Evolutionary conservation across 2,797 vertebrate genomes (phyloP), one percentile per base, ranked within the genome.

Genomic region (Megalops cyprinoides): DNA sequence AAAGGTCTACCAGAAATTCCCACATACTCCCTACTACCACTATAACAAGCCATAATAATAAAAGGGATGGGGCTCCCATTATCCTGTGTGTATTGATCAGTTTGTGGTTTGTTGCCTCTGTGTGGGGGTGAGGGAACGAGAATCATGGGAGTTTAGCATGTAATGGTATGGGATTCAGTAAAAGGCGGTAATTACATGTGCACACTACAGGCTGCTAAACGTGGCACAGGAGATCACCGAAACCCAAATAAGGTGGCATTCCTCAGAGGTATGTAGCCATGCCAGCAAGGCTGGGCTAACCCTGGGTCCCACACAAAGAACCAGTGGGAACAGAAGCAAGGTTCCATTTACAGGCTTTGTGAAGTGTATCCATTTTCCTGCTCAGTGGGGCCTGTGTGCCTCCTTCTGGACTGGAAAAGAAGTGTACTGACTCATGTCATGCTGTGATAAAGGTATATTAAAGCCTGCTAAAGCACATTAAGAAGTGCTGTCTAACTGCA

Each of bases 261-360:
- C 78, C 60, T 69, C 18, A 14, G 65, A 67, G 44, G 62, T 79
- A 71, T 46, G 20, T n/a, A 60, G 56, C 76, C 56, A 6, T 78
- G 56, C 37, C 4, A 46, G n/a, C 67, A 10, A n/a, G 20, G 37
- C 44, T 71, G 18, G 62, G 6, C 31, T 15, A 39, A 12, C 39
- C 67, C 67, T n/a, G 67, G 2, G 67, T 71, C 23, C 67, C 67
- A 71, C 67, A 34, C 23, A 39, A n/a, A 20, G 14, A 53, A 53
- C 48, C 48, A 75, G 23, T 51, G 46, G 74, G 74, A 51, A 44
- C 23, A 71, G 67, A 71, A 44, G 25, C 39, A 1, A n/a, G 39
- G 67, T 44, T 71, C 9, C n/a, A 44, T 34, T 65, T 34, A 37
- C 62, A 39, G 62, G 39, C 67, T 71, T 42, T 44, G 42, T 44